These are phyloP conservation scores for Calidris pygmaea DNA, from an alignment of 2,113 vertebrate species.

Conservation along the genomic window DNA sequence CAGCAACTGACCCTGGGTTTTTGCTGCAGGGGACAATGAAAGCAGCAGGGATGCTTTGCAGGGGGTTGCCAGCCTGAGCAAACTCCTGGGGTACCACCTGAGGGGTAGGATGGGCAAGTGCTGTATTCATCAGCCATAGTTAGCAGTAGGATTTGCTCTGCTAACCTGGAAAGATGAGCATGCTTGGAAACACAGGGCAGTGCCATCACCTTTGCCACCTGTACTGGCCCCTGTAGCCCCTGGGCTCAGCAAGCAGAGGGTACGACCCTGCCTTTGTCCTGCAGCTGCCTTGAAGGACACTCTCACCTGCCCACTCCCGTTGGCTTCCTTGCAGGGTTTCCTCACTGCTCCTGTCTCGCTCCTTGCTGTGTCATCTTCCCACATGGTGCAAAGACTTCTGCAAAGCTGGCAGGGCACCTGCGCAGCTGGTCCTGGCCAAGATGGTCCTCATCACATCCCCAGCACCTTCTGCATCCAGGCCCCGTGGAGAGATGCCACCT, in stretches of 20 bases:
- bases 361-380: neutral
- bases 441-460: neutral
- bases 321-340: neutral
- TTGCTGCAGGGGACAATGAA: neutral
- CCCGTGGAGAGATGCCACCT: rapidly evolving
- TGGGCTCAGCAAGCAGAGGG: neutral
- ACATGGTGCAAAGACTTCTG: neutral
- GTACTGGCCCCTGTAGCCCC: neutral
- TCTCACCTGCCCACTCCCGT: neutral
- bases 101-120: rapidly evolving
- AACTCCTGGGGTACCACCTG: neutral
- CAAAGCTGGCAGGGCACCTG: rapidly evolving
- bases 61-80: rapidly evolving
- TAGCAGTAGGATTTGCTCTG: neutral
- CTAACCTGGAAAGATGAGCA: too few relatives aligned
- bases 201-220: neutral
- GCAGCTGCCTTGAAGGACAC: neutral
- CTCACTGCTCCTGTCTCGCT: neutral
- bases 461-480: neutral
- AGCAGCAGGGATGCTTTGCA: neutral
- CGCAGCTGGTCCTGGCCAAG: neutral
- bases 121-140: rapidly evolving
- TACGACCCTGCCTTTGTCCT: neutral
- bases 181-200: rapidly evolving
- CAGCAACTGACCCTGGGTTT: neutral